Percentiles rank a stretch among this genome's conserved stretches.
These are phyloP conservation scores for Drepana arcuata DNA, from an alignment of 1,140 invertebrate species.

Conservation along the genomic window DNA sequence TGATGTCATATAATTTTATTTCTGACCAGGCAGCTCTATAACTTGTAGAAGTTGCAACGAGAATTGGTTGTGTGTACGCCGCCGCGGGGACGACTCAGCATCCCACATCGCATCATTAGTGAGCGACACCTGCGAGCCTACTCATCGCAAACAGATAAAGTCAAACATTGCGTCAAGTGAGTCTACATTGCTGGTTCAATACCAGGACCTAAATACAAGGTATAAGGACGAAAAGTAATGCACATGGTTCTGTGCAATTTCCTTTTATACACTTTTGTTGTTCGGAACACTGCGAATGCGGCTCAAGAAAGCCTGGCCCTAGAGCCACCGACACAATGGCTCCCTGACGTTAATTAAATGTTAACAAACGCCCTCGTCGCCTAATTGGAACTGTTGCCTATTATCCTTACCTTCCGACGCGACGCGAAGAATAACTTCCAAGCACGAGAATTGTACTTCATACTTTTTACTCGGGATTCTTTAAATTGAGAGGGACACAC, in stretches of 20 bases:
- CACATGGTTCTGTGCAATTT: no score
- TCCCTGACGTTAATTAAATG: constrained; percentile 69
- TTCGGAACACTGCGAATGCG: constrained; percentile 15
- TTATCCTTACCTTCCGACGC: constrained; percentile 64
- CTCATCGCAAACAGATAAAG: no score
- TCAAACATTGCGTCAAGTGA: no score
- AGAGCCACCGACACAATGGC: constrained; percentile 55
- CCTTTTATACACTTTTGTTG: no score
- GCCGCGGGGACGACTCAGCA: constrained; percentile 34
- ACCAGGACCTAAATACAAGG: no score
- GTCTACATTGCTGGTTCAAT: no score
- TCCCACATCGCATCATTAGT: constrained; percentile 55
- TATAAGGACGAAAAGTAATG: no score
- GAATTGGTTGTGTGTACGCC: constrained; percentile 39
- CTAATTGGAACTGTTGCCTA: constrained; percentile 70
- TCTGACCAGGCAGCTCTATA: no score
- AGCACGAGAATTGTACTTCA: constrained; percentile 53
- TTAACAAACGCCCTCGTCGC: constrained; percentile 70
- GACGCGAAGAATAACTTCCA: constrained; percentile 55
- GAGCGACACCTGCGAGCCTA: constrained; percentile 38
- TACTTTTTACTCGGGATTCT: constrained; percentile 39
- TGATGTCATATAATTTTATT: no score
- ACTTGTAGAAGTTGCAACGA: constrained; percentile 44
- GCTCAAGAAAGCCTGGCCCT: constrained; percentile 29
- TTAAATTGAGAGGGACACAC: constrained; percentile 24